Conservation (phyloP, 2,113 vertebrate genomes). For the Chascanopsetta lugubris region DNA sequence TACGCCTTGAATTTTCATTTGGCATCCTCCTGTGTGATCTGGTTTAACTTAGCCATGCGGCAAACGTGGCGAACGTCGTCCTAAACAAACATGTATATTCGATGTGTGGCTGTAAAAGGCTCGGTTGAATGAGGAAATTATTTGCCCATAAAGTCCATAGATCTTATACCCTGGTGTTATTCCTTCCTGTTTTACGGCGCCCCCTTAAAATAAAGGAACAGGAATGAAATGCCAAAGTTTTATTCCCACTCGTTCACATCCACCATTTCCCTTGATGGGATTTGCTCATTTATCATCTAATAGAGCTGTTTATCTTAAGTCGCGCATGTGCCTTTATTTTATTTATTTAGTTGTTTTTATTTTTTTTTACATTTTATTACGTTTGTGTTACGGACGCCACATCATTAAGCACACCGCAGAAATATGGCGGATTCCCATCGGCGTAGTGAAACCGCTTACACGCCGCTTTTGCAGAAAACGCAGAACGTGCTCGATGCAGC, state of each 20-base stretch:
- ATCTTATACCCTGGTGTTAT: conserved; percentile 45
- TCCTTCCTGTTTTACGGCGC: conserved; percentile 46
- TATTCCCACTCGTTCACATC: conserved; percentile 39
- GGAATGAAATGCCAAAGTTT: conserved; percentile 53
- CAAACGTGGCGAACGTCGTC: conserved; percentile 65
- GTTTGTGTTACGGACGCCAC: conserved; percentile 60
- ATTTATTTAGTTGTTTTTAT: conserved; percentile 51
- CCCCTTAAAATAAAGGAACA: conserved; percentile 56
- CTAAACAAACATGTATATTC: conserved; percentile 66
- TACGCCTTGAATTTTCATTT: conserved; percentile 61
- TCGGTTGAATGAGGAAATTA: conserved; percentile 56
- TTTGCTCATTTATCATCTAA: conserved; percentile 56
- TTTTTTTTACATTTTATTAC: conserved; percentile 44
- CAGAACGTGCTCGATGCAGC: conserved; percentile 71
- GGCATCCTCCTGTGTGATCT: conserved; percentile 66
- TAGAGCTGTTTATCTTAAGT: conserved; percentile 49
- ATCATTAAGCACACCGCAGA: conserved; percentile 61
- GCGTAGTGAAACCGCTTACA: conserved; percentile 49
- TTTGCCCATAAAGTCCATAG: conserved; percentile 64
- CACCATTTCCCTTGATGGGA: conserved; percentile 51
- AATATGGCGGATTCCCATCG: conserved; percentile 63
- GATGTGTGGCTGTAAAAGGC: conserved; percentile 57
- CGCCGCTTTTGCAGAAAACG: conserved; percentile 19
- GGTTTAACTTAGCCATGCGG: conserved; percentile 70
- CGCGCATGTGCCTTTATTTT: conserved; percentile 48